A percentile compares a stretch with the other conserved stretches of the same genome.
Conservation (phyloP, 2,888 invertebrate genomes). For the Drosophila neonasuta region DNA sequence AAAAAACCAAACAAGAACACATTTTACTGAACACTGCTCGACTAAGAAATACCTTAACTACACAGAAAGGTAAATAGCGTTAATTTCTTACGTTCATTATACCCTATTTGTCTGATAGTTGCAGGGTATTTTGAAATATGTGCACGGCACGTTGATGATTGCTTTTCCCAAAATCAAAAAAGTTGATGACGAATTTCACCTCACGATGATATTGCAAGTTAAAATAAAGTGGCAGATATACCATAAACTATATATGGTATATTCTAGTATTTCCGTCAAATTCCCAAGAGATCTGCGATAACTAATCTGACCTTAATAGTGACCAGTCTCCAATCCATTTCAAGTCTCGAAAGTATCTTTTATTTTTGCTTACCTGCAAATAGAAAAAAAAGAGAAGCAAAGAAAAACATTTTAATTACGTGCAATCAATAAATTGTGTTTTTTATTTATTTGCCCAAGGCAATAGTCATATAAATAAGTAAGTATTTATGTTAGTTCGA, state of each 20-base stretch:
- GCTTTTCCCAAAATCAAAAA: neutral
- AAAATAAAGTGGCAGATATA: neutral
- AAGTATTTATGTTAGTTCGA: too few species aligned
- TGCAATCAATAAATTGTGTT: constrained; percentile 53
- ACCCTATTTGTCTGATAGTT: neutral
- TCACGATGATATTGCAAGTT: constrained; percentile 23
- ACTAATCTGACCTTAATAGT: constrained; percentile 5
- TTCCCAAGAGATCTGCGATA: neutral
- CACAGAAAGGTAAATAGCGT: neutral
- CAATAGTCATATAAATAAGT: constrained; percentile 14
- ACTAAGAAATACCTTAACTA: neutral
- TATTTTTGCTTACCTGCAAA: constrained; percentile 67
- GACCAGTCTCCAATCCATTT: neutral
- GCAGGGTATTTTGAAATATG: neutral
- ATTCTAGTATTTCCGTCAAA: neutral
- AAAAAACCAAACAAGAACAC: constrained; percentile 8
- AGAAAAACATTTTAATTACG: constrained; percentile 56
- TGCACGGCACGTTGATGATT: neutral
- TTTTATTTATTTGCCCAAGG: constrained; percentile 11
- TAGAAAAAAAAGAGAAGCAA: constrained; percentile 42
- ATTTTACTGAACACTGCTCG: neutral
- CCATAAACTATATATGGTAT: neutral
- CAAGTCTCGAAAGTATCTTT: constrained; percentile 4
- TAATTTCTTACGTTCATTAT: rapidly evolving
- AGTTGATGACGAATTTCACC: neutral